Base-by-base conservation (phyloP, 1,140 invertebrate species). In the Danaus melanippus region DNA sequence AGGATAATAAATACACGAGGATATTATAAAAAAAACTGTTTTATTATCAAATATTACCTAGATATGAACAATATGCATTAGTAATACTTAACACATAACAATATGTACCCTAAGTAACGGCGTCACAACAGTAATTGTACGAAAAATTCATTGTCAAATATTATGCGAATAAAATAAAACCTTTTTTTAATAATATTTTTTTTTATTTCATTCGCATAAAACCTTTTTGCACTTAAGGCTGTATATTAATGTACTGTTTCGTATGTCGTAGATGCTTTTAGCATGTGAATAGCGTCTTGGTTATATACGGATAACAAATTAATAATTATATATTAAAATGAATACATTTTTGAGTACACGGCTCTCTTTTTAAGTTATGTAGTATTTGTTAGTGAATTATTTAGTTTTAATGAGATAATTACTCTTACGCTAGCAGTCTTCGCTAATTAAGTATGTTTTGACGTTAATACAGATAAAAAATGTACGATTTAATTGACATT, bases 341-440 rank as follows among this genome's bases (percentile, higher is more conserved):
- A 32, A 7, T 32, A 32, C 21, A 32, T 32, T 32, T 32, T 32
- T 7, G 21, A 32, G 21, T 32, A 32, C 2, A 32, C 7, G 21
- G 6, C 21, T 32, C 21, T 32, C 5, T 1, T 32, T 32, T 32
- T 32, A 32, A 5, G 6, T 32, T 32, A 32, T 3, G 21, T 32
- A 32, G 21, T 32, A 32, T 32, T 32, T 1, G 21, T 32, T 32
- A 32, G 21, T 32, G 21, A 32, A 32, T 32, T 32, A 32, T 57
- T 63, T 58, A 60, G 40, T 49, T 42, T 41, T 44, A 40, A 58
- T 48, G 52, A 55, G 51, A 62, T 60, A 57, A 54, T 50, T 59
- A 60, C 62, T 60, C 70, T 71, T 76, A 74, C 57, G 61, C 73
- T 80, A 80, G 68, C 77, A 80, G 77, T 80, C 77, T 80, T 76